Evolutionary conservation across 1,140 invertebrate species (phyloP).

Genomic region (Akabosia matsudoensis): DNA sequence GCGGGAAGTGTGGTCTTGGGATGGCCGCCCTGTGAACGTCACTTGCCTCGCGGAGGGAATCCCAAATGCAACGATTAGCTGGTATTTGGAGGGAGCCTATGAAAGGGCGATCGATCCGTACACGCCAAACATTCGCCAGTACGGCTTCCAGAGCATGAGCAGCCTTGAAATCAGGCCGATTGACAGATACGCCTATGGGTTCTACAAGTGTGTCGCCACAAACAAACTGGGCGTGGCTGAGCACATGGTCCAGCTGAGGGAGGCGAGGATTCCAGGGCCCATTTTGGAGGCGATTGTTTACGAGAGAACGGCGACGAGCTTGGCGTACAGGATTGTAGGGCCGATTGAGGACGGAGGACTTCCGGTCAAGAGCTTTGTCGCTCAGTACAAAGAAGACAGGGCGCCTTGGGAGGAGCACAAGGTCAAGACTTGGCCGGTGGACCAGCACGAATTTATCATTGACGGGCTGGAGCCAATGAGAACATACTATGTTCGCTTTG

Average conservation of each 20-base stretch:
- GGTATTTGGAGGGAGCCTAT: constrained; percentile 60
- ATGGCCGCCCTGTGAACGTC: constrained; percentile 71
- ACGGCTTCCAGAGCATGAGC: constrained; percentile 66
- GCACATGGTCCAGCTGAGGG: constrained; percentile 65
- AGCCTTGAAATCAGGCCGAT: constrained; percentile 64
- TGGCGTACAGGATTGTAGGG: constrained; percentile 70
- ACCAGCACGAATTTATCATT: constrained; percentile 62
- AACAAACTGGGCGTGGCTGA: constrained; percentile 69
- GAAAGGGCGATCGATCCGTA: constrained; percentile 52
- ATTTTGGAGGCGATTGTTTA: constrained; percentile 61
- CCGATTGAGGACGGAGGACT: constrained; percentile 70
- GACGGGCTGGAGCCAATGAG: constrained; percentile 73
- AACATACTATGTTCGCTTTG: constrained; percentile 79
- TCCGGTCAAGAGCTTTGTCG: constrained; percentile 66
- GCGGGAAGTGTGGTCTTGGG: constrained; percentile 74
- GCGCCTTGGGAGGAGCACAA: constrained; percentile 63
- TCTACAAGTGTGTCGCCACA: constrained; percentile 76
- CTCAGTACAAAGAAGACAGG: constrained; percentile 69
- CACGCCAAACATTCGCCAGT: constrained; percentile 59
- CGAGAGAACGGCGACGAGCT: constrained; percentile 70
- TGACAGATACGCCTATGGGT: constrained; percentile 64
- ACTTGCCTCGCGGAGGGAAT: constrained; percentile 84
- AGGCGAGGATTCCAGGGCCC: constrained; percentile 62
- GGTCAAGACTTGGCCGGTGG: constrained; percentile 71
- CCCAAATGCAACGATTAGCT: constrained; percentile 85